phyloP scores from a whole-genome alignment of 2,888 invertebrate species.

The Synergus gifuensis region DNA sequence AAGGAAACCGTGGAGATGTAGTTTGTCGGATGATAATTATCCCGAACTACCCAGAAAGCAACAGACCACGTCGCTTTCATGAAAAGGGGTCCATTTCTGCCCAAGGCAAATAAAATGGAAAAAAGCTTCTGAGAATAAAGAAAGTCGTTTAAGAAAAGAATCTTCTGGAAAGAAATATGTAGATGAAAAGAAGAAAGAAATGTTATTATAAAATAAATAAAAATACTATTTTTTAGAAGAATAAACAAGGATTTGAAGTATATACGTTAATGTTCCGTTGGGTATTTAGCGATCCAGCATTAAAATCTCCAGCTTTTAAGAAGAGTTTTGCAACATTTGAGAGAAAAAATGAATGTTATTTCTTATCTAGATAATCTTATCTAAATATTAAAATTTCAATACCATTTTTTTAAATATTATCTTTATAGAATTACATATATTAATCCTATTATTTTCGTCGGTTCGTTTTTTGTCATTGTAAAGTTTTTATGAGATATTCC shows the following conservation, averaged over 20 bases:
- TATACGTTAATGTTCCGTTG: background rate
- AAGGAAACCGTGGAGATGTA: constrained; percentile 51
- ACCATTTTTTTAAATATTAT: no score
- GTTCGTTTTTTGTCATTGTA: no score
- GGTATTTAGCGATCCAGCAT: constrained; percentile 16
- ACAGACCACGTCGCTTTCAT: background rate
- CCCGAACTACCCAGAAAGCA: constrained; percentile 28
- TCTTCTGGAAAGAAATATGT: background rate
- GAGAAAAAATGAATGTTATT: background rate
- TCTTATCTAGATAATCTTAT: background rate
- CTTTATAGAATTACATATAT: no score
- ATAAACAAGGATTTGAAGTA: background rate
- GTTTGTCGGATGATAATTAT: constrained; percentile 65
- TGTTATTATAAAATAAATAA: background rate
- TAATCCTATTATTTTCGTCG: no score
- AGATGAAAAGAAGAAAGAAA: background rate
- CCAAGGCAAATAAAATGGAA: background rate
- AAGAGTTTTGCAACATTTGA: background rate
- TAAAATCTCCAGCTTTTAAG: constrained; percentile 26
- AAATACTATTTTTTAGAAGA: background rate
- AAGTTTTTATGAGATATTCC: no score
- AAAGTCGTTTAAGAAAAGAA: background rate
- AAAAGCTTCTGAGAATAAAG: background rate
- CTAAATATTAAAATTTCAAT: no score
- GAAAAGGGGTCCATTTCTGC: background rate